Percentiles rank a stretch among this genome's conserved stretches.
Conservation (phyloP, 2,113 vertebrate species). For the Oreochromis niloticus region DNA sequence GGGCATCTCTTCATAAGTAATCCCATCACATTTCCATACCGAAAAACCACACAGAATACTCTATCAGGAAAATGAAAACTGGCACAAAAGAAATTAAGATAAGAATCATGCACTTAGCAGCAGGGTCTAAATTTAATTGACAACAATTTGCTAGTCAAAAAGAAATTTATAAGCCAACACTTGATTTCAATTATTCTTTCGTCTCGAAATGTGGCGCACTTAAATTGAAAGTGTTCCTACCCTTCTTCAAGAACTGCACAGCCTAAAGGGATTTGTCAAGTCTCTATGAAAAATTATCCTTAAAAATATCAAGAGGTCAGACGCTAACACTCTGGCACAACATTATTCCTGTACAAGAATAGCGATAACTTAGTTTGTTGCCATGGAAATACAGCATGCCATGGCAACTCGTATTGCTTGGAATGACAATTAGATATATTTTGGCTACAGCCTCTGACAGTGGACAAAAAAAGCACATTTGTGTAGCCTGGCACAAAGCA, state of each 20-base stretch:
- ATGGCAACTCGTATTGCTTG: slow-evolving; percentile 5
- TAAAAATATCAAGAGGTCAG: slow-evolving; percentile 24
- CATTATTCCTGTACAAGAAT: slow-evolving; percentile 14
- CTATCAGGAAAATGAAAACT: not conserved
- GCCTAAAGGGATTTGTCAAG: not conserved
- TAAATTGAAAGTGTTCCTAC: not conserved
- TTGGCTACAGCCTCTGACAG: slow-evolving; percentile 4
- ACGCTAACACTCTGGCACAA: not conserved
- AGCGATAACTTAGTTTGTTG: slow-evolving; percentile 36
- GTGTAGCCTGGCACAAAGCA: not conserved
- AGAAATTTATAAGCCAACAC: not conserved
- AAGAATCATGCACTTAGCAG: not conserved
- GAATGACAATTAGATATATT: not conserved
- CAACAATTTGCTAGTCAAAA: not conserved
- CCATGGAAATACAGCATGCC: slow-evolving; percentile 43
- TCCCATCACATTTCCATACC: slow-evolving; percentile 31
- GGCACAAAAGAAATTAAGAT: not conserved
- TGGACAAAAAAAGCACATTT: not conserved
- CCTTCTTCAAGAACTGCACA: not conserved
- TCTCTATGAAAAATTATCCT: slow-evolving; percentile 20
- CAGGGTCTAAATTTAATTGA: not conserved
- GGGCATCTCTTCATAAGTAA: slow-evolving; percentile 34
- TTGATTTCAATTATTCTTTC: not conserved
- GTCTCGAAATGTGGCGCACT: not conserved
- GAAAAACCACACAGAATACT: not conserved